These are phyloP conservation scores for Apodemia duryi DNA, from an alignment of 2,888 invertebrate genomes.

Conservation along the genomic window DNA sequence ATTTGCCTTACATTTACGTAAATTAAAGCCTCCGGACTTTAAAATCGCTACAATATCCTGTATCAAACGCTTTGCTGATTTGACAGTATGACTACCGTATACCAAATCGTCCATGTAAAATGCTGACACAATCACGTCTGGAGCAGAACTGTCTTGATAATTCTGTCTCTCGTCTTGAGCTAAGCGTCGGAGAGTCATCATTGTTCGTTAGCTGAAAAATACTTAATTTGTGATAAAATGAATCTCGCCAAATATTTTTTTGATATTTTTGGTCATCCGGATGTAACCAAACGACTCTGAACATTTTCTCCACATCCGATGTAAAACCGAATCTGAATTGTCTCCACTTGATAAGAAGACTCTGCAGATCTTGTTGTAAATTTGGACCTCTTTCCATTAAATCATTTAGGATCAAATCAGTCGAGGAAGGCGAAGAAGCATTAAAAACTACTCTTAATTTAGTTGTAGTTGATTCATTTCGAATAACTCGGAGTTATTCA, in stretches of 20 bases:
- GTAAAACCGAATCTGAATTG: conserved; percentile 9
- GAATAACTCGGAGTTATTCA: conserved; percentile 14
- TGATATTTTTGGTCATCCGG: conserved; percentile 26
- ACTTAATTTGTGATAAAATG: background rate
- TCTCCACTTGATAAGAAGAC: conserved; percentile 20
- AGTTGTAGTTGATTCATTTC: conserved; percentile 21
- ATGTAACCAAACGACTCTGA: conserved; percentile 17
- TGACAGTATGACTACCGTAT: too few relatives aligned
- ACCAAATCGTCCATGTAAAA: conserved; percentile 19
- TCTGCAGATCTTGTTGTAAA: conserved; percentile 26
- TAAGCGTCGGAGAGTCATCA: conserved; percentile 18
- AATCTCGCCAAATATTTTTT: conserved; percentile 28
- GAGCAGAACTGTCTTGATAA: background rate
- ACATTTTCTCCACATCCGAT: conserved; percentile 19
- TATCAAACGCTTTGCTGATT: too few relatives aligned
- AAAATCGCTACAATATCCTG: conserved; percentile 13
- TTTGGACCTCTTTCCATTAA: conserved; percentile 27
- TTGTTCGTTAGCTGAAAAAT: conserved; percentile 17
- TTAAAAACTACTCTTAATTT: conserved; percentile 23
- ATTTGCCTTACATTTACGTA: conserved; percentile 25
- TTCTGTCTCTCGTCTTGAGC: conserved; percentile 17
- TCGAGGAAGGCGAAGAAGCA: conserved; percentile 8
- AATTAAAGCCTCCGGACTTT: conserved; percentile 25
- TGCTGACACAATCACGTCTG: conserved; percentile 3
- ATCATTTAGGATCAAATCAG: conserved; percentile 22